A percentile compares a stretch with the other conserved stretches of the same genome.
Evolutionary conservation across 2,888 invertebrate species (phyloP).

Genomic region (Lasioglossum oenotherae): DNA sequence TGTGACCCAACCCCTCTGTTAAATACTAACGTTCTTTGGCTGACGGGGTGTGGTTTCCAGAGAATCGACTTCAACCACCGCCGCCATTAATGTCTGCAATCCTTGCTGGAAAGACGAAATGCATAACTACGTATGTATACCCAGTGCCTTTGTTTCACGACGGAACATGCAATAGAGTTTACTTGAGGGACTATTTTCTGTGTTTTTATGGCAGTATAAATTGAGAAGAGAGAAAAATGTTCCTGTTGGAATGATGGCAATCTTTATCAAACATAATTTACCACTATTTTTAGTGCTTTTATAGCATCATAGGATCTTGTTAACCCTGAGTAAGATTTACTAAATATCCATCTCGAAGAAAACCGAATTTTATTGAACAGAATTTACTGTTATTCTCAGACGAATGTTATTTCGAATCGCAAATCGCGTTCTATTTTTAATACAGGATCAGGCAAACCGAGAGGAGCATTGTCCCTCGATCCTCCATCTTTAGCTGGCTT

Average conservation of each 20-base stretch:
- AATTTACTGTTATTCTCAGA: background rate
- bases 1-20: slow-evolving; percentile 31
- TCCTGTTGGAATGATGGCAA: background rate
- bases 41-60: slow-evolving; percentile 46
- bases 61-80: slow-evolving; percentile 15
- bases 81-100: slow-evolving; percentile 22
- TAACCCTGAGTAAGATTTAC: background rate
- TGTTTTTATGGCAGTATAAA: background rate
- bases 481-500: slow-evolving; percentile 37
- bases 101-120: background rate
- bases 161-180: background rate
- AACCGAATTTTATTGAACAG: too few relatives aligned
- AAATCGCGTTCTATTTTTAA: slow-evolving; percentile 23
- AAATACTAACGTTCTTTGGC: slow-evolving; percentile 9
- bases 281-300: background rate
- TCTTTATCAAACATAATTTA: background rate
- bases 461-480: slow-evolving; percentile 29
- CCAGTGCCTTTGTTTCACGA: background rate
- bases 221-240: background rate
- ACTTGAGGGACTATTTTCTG: background rate
- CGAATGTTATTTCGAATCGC: background rate
- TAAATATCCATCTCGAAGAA: too few relatives aligned
- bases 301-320: background rate
- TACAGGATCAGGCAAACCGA: background rate
- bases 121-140: background rate